Conservation (phyloP, 2,113 vertebrate genomes). For the Esox niger region DNA sequence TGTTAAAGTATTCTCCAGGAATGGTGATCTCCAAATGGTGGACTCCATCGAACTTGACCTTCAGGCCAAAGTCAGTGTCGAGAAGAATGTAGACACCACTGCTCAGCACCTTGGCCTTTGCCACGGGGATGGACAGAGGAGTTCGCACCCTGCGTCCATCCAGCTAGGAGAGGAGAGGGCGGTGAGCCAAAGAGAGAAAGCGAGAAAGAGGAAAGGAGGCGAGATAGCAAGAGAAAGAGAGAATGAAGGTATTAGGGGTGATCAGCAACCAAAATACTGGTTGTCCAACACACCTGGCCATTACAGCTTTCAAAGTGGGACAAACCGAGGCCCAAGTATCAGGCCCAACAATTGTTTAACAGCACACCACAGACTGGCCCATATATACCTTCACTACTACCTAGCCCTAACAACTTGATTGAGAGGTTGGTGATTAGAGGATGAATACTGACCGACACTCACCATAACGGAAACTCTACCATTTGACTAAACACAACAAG, state of each 20-base stretch:
- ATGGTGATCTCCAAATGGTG: slow-evolving; percentile 83
- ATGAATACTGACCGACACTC: too few relatives aligned
- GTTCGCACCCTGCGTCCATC: slow-evolving; percentile 68
- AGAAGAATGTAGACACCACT: slow-evolving; percentile 80
- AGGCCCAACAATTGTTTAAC: too few relatives aligned
- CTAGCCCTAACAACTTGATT: too few relatives aligned
- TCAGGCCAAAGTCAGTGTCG: slow-evolving; percentile 81
- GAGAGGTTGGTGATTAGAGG: too few relatives aligned
- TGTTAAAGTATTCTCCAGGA: slow-evolving; percentile 81
- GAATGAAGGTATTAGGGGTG: neutral
- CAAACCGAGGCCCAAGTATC: too few relatives aligned
- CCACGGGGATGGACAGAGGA: slow-evolving; percentile 61
- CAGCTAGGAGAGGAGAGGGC: slow-evolving; percentile 53
- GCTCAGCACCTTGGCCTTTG: slow-evolving; percentile 66
- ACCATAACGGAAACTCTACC: too few relatives aligned
- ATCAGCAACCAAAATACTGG: neutral
- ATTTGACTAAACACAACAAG: too few relatives aligned
- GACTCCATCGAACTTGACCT: slow-evolving; percentile 84
- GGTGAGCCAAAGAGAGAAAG: neutral
- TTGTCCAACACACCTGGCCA: neutral
- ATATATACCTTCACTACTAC: too few relatives aligned
- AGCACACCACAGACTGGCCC: too few relatives aligned
- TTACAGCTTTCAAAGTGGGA: too few relatives aligned
- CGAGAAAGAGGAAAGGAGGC: neutral
- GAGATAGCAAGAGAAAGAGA: neutral